Percentiles rank a stretch among this genome's conserved stretches.
These are phyloP conservation scores for Dinomys branickii DNA, from an alignment of 2,113 vertebrate genomes.

Conservation along the genomic window DNA sequence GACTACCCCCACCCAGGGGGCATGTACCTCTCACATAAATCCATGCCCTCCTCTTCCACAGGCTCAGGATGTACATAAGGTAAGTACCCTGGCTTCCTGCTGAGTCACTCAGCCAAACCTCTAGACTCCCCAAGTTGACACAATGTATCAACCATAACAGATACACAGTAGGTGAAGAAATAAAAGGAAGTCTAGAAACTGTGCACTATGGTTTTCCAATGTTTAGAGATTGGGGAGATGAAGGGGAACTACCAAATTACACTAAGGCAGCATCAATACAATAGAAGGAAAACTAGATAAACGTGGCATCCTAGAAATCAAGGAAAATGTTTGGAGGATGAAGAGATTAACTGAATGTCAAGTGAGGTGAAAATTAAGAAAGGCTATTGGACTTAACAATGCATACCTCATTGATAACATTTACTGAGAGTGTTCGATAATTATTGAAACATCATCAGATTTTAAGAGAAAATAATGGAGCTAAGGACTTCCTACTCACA, in stretches of 20 bases:
- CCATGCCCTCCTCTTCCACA: too few species aligned
- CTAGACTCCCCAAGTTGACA: too few species aligned
- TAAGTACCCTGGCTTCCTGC: too few species aligned
- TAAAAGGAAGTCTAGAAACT: conserved; percentile 1
- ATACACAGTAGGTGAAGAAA: not conserved
- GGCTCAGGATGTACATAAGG: too few species aligned
- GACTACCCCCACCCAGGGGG: too few species aligned
- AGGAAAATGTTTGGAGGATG: not conserved
- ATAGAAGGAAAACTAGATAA: not conserved
- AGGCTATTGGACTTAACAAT: not conserved
- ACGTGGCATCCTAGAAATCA: not conserved
- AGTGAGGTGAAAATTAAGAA: not conserved
- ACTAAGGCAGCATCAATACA: not conserved
- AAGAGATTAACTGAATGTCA: not conserved
- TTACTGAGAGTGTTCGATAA: not conserved
- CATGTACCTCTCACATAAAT: too few species aligned
- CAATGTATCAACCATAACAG: too few species aligned
- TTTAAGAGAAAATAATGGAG: conserved; percentile 15
- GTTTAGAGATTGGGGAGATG: not conserved
- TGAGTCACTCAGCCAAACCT: too few species aligned
- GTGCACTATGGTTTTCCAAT: not conserved
- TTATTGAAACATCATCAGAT: not conserved
- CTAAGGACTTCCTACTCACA: not conserved
- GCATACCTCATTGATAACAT: not conserved
- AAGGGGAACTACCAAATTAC: not conserved